Evolutionary conservation across 2,797 vertebrate species (phyloP), one percentile per base, ranked within the genome.

Genomic region (Hippoglossus hippoglossus): DNA sequence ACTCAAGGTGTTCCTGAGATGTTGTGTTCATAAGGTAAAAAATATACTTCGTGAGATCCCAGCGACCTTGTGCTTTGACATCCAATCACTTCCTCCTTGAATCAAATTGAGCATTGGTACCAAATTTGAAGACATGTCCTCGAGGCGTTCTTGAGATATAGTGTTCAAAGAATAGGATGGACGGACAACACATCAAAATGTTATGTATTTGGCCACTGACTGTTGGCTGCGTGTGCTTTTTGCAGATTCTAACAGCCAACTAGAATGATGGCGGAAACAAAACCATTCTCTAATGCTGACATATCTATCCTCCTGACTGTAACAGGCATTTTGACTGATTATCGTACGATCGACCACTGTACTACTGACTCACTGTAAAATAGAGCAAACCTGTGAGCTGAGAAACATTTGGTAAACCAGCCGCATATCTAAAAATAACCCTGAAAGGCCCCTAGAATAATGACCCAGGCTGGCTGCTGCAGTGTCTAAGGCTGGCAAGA

Each of bases 401-500:
- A 63, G 66, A 67, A 78, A 71, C 16, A 16, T 74, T 81, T 63
- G 34, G 41, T 18, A 76, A 84, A 81, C 55, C 16, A 60, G 53
- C 11, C 21, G 13, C 26, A 3, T 9, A 50, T 64, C 74, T 86
- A 83, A 88, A 90, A 86, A 88, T 85, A 87, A 54, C 57, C 16
- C 31, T 31, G 57, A 74, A 63, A 75, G 59, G 60, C 79, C 77
- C 59, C 75, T 76, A 84, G 83, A 90, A 93, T 87, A 87, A 91
- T 91, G 89, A 90, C 88, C 85, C 81, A 83, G 85, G 79, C 62
- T 60, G 77, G 69, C 83, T 88, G 82, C 75, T 2, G 73, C 73
- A 82, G 85, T 77, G 86, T 91, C 83, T 89, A 75, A 82, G 77
- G 79, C 88, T 84, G 84, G 90, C 84, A 94, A 94, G 94, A 95